Conservation (phyloP, 2,113 vertebrate species). For the Eonycteris spelaea region DNA sequence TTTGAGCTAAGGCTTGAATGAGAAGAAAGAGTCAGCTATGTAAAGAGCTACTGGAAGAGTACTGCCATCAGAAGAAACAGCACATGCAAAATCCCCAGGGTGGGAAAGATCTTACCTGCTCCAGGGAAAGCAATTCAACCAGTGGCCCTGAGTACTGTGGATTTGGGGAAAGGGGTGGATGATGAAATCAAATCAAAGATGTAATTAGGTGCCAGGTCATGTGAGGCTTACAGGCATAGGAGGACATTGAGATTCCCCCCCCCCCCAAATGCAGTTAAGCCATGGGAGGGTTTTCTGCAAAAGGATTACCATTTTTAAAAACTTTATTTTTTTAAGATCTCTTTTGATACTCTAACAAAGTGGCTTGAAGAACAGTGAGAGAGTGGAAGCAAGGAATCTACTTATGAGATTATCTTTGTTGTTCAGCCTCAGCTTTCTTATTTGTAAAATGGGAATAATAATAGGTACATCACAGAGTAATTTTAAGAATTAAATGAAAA, state of each 20-base stretch:
- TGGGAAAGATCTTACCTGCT: neutral
- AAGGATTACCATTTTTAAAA: neutral
- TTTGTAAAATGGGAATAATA: neutral
- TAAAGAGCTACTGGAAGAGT: neutral
- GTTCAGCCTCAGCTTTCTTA: neutral
- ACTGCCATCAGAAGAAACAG: neutral
- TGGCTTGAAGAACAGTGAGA: neutral
- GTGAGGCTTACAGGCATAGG: neutral
- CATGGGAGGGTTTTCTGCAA: neutral
- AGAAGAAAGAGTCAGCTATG: neutral
- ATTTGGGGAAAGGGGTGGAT: neutral
- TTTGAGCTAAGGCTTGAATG: neutral
- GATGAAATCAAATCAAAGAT: neutral
- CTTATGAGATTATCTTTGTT: neutral
- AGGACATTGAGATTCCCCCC: neutral
- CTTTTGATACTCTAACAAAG: neutral
- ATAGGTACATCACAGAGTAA: neutral
- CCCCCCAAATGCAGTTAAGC: neutral
- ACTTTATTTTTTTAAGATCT: neutral
- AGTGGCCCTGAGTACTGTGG: neutral
- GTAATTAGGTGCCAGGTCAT: neutral
- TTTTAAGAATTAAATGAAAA: neutral
- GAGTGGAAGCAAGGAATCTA: neutral
- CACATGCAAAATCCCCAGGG: neutral
- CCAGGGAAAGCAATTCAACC: neutral